Evolutionary conservation across 2,888 invertebrate genomes (phyloP).

Genomic region (Campoplex capitator): DNA sequence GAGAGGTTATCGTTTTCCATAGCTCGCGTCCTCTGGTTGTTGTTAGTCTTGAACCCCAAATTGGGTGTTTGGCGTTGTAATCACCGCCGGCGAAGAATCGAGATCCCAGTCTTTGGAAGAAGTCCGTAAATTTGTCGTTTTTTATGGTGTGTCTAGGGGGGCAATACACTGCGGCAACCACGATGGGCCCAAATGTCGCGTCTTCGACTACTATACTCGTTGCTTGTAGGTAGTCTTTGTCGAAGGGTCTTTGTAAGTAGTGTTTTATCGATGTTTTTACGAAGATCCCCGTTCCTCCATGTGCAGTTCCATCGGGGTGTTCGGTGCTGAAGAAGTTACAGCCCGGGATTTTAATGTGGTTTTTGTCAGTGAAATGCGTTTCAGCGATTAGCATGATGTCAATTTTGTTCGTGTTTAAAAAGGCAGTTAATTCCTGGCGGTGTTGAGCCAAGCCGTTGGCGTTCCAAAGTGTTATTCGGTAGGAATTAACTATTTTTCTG

Average conservation of each 20-base stretch:
- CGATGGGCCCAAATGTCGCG: conserved; percentile 40
- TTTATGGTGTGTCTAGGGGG: conserved; percentile 71
- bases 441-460: conserved; percentile 25
- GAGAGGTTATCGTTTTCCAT: no score
- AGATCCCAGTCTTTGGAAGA: conserved; percentile 67
- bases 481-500: conserved; percentile 23
- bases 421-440: neutral
- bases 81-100: no score
- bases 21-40: no score
- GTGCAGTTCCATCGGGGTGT: conserved; percentile 65
- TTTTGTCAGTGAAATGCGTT: no score
- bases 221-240: conserved; percentile 62
- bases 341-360: conserved; percentile 4
- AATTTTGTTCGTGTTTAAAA: neutral
- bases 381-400: conserved; percentile 8
- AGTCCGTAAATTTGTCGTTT: conserved; percentile 64
- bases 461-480: conserved; percentile 29
- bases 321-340: conserved; percentile 32
- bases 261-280: conserved; percentile 68
- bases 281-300: conserved; percentile 65
- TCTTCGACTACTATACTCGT: conserved; percentile 62
- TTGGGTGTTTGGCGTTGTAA: no score
- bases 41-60: no score
- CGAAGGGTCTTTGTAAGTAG: conserved; percentile 32
- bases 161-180: conserved; percentile 70